Conservation (phyloP, 2,113 vertebrate genomes). For the Struthidea cinerea region DNA sequence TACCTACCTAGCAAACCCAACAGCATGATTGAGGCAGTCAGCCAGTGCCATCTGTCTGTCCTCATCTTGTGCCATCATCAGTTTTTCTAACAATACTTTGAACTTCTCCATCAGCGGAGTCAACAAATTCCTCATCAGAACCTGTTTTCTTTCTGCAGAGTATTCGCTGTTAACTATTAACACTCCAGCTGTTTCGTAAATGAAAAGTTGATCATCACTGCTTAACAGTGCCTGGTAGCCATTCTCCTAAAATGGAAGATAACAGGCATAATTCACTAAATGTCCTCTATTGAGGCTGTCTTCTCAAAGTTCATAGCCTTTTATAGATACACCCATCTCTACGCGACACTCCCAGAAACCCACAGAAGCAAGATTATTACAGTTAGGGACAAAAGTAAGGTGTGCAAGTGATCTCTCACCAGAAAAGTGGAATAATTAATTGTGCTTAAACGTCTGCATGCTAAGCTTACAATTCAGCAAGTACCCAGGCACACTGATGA, state of each 20-base stretch:
- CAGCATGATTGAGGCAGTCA: constrained; percentile 93
- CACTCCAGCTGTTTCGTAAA: constrained; percentile 94
- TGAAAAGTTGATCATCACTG: constrained; percentile 96
- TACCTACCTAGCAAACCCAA: constrained; percentile 93
- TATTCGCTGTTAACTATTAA: constrained; percentile 93
- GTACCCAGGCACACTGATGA: background rate
- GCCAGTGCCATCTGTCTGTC: constrained; percentile 85
- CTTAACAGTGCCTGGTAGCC: constrained; percentile 87
- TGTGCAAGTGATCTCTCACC: background rate
- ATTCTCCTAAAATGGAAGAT: constrained; percentile 82
- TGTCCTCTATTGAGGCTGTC: background rate
- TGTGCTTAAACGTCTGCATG: background rate
- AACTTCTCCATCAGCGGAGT: constrained; percentile 92
- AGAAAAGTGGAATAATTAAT: background rate
- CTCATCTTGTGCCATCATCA: constrained; percentile 85
- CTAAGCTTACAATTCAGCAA: background rate
- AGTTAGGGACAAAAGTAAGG: background rate
- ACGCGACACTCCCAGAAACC: background rate
- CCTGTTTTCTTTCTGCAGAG: constrained; percentile 88
- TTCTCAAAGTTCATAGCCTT: background rate
- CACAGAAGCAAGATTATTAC: background rate
- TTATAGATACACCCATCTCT: background rate
- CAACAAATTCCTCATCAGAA: constrained; percentile 91
- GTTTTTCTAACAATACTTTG: constrained; percentile 86
- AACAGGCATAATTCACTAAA: background rate